phyloP scores from a whole-genome alignment of 2,113 vertebrate genomes.

The Nycticorax nycticorax region DNA sequence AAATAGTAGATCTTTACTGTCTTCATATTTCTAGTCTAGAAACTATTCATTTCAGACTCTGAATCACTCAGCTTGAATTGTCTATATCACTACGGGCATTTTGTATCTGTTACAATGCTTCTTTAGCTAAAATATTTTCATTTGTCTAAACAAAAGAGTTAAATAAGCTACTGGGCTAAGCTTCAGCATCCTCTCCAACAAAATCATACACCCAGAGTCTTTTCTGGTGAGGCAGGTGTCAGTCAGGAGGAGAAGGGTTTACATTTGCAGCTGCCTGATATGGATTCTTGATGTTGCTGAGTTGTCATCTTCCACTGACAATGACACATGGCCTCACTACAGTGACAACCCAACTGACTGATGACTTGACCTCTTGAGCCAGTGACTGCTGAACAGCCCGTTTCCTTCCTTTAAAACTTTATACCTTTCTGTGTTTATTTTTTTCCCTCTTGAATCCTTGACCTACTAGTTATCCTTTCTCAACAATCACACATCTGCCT shows the following conservation, averaged over 20 bases:
- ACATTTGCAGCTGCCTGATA: background rate
- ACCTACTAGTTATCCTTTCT: background rate
- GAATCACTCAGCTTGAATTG: background rate
- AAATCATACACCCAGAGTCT: background rate
- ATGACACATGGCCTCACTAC: background rate
- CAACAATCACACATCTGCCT: background rate
- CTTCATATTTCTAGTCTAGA: background rate
- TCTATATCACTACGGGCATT: background rate
- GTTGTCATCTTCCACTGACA: background rate
- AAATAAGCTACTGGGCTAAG: background rate
- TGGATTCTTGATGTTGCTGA: background rate
- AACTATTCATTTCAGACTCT: background rate
- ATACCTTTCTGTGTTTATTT: background rate
- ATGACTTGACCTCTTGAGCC: background rate
- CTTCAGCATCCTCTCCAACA: background rate
- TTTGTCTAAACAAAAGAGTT: background rate
- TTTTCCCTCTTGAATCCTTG: background rate
- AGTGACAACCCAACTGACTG: background rate
- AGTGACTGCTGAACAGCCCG: background rate
- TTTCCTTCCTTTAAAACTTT: background rate
- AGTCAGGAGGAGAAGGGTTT: background rate
- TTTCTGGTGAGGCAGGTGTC: background rate
- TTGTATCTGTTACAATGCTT: background rate
- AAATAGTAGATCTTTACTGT: background rate
- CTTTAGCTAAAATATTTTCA: background rate